Base-by-base conservation (phyloP, 1,140 invertebrate species). In the Aphidius ervi region DNA sequence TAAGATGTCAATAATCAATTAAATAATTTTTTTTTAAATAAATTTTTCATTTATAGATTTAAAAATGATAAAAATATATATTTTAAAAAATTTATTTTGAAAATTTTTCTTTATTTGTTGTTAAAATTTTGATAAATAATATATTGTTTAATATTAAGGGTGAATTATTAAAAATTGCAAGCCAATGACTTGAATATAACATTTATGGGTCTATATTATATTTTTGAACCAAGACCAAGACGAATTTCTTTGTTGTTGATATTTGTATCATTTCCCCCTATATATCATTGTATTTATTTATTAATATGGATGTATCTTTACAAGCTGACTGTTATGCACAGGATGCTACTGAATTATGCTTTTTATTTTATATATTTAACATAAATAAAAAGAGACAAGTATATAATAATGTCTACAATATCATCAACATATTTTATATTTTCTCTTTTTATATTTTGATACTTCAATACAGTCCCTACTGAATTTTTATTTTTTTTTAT, bases 301-400 rank as follows among this genome's bases (percentile, higher is more conserved):
- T 40, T 48, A 1, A 60, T 46, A 40, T 4, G 16, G 42, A 20
- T 31, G 47, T 43, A 58, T 48, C 5, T 55, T 45, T 45, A 10
- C 46, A 56, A 46, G 47, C 47, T 59, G 47, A 57, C 48, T 65
- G 63, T 64, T 62, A 39, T 10, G 10, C 37, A 41, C 6, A n/a
- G 10, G 58, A 68, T 70, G 64, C 23, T 31, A 48, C 67, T 74
- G 66, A 74, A 64, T 74, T 75, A 77, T 74, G 63, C 58, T 67
- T 31, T 31, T 31, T 31, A 31, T 31, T 3, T 31, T 3, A 3
- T 31, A 3, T 31, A 31, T 31, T 31, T 31, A 31, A 31, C 23
- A 31, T 31, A 31, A 31, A 31, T 31, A 31, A 31, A 31, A 31
- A 3, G 23, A 31, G 23, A 31, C 4, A 16, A 16, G 23, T 31